Conservation (phyloP, 2,797 vertebrate species). For the Peromyscus attwateri region DNA sequence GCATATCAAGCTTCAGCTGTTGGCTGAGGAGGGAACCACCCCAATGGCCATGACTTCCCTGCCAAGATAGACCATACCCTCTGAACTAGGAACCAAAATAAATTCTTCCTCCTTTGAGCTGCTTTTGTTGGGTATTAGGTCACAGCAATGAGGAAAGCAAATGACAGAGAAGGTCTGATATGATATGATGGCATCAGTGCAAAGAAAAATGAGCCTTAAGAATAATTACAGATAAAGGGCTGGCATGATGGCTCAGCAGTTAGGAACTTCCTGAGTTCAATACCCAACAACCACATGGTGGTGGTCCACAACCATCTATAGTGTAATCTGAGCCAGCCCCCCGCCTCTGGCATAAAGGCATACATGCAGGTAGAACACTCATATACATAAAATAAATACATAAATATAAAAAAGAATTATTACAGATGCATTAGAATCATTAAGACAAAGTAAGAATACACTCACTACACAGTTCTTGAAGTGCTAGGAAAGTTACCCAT, state of each 20-base stretch:
- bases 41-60: neutral
- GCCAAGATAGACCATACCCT: neutral
- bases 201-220: neutral
- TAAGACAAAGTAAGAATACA: neutral
- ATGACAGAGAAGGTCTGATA: neutral
- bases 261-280: neutral
- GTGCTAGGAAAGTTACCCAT: neutral
- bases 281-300: neutral
- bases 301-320: neutral
- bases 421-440: neutral
- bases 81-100: neutral
- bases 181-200: neutral
- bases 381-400: neutral
- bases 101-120: neutral
- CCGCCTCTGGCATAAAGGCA: neutral
- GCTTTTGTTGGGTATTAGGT: neutral
- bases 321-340: neutral
- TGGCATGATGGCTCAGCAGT: neutral
- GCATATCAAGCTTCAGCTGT: neutral
- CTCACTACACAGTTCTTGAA: neutral
- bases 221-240: neutral
- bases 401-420: neutral
- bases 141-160: neutral
- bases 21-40: neutral
- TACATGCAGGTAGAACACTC: neutral